Evolutionary conservation across 2,888 invertebrate genomes (phyloP).

Genomic region (Tenthredo scrophulariae): DNA sequence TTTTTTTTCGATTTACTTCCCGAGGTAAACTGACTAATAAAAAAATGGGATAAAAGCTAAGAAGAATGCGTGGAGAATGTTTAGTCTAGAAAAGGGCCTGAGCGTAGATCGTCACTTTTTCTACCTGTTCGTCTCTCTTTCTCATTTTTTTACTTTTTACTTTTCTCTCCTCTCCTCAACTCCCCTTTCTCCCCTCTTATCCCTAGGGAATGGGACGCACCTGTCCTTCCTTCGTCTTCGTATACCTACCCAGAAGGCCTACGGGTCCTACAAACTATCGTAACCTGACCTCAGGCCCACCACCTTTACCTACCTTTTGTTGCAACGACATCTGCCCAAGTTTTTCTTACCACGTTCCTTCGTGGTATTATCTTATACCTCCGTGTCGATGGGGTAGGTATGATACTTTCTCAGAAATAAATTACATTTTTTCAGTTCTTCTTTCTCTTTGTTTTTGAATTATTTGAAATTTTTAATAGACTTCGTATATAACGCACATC

Average conservation of each 20-base stretch:
- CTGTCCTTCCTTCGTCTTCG: conserved; percentile 52
- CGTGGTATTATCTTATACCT: not conserved
- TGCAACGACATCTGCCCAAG: conserved; percentile 31
- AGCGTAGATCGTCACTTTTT: conserved; percentile 5
- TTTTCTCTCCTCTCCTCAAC: conserved; percentile 3
- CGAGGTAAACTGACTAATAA: not conserved
- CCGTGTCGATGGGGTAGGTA: not conserved
- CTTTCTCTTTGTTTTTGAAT: too few species aligned
- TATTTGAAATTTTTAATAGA: too few species aligned
- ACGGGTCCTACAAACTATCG: not conserved
- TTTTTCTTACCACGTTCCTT: conserved; percentile 5
- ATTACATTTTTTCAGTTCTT: not conserved
- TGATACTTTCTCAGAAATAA: not conserved
- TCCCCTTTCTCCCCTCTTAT: not conserved
- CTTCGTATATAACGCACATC: too few species aligned
- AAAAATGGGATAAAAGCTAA: conserved; percentile 2
- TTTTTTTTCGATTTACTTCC: not conserved
- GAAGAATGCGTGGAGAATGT: not conserved
- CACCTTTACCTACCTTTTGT: conserved; percentile 25
- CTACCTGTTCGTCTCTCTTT: conserved; percentile 30
- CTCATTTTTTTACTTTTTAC: conserved; percentile 24
- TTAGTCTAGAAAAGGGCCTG: not conserved
- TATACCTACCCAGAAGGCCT: conserved; percentile 24
- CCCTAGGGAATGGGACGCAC: conserved; percentile 53
- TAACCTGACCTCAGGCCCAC: conserved; percentile 19